Conservation (phyloP, 2,113 vertebrate species). For the Budorcas taxicolor region DNA sequence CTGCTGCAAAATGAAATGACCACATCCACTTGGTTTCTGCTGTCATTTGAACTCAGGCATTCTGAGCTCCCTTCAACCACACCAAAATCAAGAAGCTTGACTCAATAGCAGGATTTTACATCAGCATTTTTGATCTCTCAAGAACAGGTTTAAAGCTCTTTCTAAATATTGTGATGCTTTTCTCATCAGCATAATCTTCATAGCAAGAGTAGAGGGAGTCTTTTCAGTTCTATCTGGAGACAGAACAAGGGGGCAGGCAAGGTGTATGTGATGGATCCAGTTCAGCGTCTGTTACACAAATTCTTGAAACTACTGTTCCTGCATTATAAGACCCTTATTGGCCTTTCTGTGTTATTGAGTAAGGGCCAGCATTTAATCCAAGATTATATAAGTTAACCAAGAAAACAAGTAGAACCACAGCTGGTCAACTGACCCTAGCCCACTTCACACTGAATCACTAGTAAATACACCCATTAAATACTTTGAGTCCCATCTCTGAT, state of each 20-base stretch:
- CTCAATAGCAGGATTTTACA: neutral
- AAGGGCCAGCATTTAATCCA: neutral
- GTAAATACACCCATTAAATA: neutral
- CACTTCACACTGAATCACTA: neutral
- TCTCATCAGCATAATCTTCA: neutral
- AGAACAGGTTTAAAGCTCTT: neutral
- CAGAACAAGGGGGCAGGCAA: neutral
- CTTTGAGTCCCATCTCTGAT: neutral
- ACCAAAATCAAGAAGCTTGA: neutral
- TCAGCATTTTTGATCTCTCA: neutral
- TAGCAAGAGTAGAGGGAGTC: neutral
- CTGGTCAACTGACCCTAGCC: neutral
- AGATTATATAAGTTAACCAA: neutral
- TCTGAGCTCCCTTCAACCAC: neutral
- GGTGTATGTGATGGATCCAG: neutral
- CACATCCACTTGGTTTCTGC: neutral
- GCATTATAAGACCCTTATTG: neutral
- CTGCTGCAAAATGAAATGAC: neutral
- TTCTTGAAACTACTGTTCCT: neutral
- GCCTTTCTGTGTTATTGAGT: neutral
- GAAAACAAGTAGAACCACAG: neutral
- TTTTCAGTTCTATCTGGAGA: neutral
- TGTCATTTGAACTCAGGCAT: neutral
- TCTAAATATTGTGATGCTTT: neutral
- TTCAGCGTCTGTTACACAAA: neutral